Base-by-base conservation (phyloP, 1,140 invertebrate species). In the Meloidogyne exigua region DNA sequence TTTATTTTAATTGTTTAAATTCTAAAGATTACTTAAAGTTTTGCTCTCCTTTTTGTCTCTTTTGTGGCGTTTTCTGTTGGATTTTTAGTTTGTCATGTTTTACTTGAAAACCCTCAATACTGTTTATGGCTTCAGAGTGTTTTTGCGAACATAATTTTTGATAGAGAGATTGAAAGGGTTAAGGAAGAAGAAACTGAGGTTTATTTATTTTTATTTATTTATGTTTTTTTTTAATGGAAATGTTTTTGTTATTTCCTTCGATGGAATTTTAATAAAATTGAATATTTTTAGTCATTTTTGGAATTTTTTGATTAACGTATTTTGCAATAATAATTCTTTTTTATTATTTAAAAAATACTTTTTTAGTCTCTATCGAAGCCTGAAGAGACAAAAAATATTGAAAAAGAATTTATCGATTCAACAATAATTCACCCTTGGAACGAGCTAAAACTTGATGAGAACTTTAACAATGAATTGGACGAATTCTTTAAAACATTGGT, bases 391-490 rank as follows among this genome's bases (percentile, higher is more conserved):
- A 70, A 42, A 32, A 63, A 7, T 32, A 11, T 10, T 5, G 18
- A 44, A 10, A 49, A 57, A 21, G n/a, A 57, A n/a, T 0, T 39
- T 4, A 5, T 12, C 2, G 32, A 18, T 57, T 18, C n/a, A 25
- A 11, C 21, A 76, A 36, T 13, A 44, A 71, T 28, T 76, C 66
- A 18, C n/a, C 72, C 72, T 36, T 76, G 72, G 72, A 49, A 77
- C 36, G 18, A 63, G 4, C 23, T 76, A 11, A n/a, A 63, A 44
- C 32, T 78, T 44, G 76, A 69, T 26, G 39, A 44, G n/a, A 39
- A 36, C 15, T 42, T 82, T 4, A 82, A 82, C 63, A 36, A 49
- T n/a, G 79, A 70, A 39, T 25, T 84, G 44, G 82, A 84, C 26
- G 76, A 82, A 23, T 72, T 82, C 28, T 68, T 82, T 28, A 44